Base-by-base conservation (phyloP, 2,888 invertebrate genomes). In the Dynastes grantii region DNA sequence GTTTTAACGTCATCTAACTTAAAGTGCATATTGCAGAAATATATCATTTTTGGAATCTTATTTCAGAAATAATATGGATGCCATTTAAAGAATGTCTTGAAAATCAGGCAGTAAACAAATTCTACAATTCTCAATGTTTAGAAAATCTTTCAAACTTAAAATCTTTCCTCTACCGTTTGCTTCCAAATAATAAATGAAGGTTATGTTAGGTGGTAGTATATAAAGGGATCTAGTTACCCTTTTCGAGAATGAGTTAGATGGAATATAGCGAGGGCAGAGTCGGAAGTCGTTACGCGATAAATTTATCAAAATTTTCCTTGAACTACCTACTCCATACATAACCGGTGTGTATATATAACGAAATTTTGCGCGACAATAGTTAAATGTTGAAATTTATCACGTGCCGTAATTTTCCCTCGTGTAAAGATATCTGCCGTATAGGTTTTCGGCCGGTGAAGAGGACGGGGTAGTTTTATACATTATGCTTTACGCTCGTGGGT, bases 401-500 rank as follows among this genome's bases (percentile, higher is more conserved):
- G 73, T 27, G 45, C 49, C 73, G 61, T 75, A 75, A 75, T 75
- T 75, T 61, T 61, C 73, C 45, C 63, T 75, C 73, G 45, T 61
- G 45, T 61, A 75, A 75, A 75, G 73, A 75, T 75, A 75, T 75
- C 73, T 63, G 73, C 61, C 61, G 73, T 49, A 61, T 61, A 73
- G 73, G 58, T 73, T 55, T 73, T 61, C 40, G 73, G 27, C 27
- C n/a, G 32, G 73, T 2, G 49, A 45, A 27, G 45, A 75, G 73
- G 61, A 49, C 61, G 49, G 45, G 73, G 61, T 75, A 75, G 73
- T 75, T 75, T 63, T 55, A 61, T 78, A 79, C 79, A 76, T 79
- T 79, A 80, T 80, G 77, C 79, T 73, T 77, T 63, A 76, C 58
- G 76, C 63, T 75, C 71, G 67, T 32, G 65, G 64, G 55, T 45